Evolutionary conservation across 2,113 vertebrate species (phyloP), one percentile per base, ranked within the genome.

Genomic region (Hemicordylus capensis): DNA sequence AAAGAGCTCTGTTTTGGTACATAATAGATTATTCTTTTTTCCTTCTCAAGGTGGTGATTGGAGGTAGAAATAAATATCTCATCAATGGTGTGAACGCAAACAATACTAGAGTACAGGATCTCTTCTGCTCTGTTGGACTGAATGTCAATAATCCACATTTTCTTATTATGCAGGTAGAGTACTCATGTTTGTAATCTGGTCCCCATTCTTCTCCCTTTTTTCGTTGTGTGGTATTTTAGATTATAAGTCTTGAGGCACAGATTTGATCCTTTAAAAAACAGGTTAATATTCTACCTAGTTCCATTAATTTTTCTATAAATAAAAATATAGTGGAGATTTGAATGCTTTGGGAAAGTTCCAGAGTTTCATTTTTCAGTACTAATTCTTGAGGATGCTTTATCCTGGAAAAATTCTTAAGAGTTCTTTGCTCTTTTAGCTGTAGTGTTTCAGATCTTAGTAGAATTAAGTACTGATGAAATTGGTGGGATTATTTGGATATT

Each of bases 111-210:
- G 98, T 99, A 26, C 98, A 98, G 69, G 99, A 99, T 95, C 95
- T 99, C 42, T 99, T 99, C 92, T 98, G 98, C 92, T 99, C 98
- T 0, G 73, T 99, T 61, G 99, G 99, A 31, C 97, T 99, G 89
- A 99, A 99, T 42, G 98, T 99, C 85, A 99, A 99, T 95, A 99
- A 99, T 84, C 99, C 99, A 79, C 98, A 99, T 87, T 99, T 99
- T 89, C 98, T 99, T 59, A 99, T 99, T 86, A 99, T 99, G 98
- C 98, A 99, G 98, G 99, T 99, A 94, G 80, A 84, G 37, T 83
- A 4, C 69, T 9, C 39, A 37, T 83, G 24, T 51, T 92, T 75
- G n/a, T 59, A 67, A 87, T 84, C 17, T 83, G 26, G 46, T 42
- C 28, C n/a, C 26, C 14, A 20, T 44, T 59, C 4, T 9, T 37